These are phyloP conservation scores for Diprion similis DNA, from an alignment of 1,140 invertebrate species.

Conservation along the genomic window DNA sequence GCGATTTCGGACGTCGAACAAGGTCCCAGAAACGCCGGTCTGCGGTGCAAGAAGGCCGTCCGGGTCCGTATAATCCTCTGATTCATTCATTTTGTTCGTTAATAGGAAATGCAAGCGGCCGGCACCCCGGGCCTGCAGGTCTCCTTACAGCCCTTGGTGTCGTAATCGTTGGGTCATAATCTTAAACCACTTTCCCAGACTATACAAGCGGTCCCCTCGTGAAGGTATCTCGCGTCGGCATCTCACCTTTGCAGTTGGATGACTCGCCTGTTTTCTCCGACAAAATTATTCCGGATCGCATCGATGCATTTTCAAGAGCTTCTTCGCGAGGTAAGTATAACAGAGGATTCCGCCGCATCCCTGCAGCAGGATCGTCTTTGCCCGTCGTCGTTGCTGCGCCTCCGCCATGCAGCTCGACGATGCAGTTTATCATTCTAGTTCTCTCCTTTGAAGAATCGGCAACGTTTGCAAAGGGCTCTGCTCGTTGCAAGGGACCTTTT, in stretches of 20 bases:
- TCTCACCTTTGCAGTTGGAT: slow-evolving; percentile 7
- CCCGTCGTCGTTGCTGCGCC: not conserved
- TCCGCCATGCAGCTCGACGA: not conserved
- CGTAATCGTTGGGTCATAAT: slow-evolving; percentile 2
- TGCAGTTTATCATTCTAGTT: slow-evolving; percentile 7
- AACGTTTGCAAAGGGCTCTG: not conserved
- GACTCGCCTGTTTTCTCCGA: not conserved
- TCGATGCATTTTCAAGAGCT: slow-evolving; percentile 3
- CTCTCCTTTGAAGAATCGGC: slow-evolving; percentile 7
- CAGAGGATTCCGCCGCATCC: not conserved
- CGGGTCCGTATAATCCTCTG: not conserved
- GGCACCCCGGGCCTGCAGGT: not conserved
- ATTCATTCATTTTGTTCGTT: not conserved
- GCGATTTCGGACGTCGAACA: too few species aligned
- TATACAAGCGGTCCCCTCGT: not conserved
- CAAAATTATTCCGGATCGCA: slow-evolving; percentile 2
- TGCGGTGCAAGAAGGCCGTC: too few species aligned
- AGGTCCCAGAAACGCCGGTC: too few species aligned
- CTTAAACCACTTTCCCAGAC: slow-evolving; percentile 1
- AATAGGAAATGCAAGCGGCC: not conserved
- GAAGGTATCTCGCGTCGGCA: not conserved
- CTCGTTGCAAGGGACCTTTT: not conserved
- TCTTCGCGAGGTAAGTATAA: not conserved
- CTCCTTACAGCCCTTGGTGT: not conserved
- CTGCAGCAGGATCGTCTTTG: not conserved